phyloP scores from a whole-genome alignment of 2,797 vertebrate species.

The Gambelia wislizenii region DNA sequence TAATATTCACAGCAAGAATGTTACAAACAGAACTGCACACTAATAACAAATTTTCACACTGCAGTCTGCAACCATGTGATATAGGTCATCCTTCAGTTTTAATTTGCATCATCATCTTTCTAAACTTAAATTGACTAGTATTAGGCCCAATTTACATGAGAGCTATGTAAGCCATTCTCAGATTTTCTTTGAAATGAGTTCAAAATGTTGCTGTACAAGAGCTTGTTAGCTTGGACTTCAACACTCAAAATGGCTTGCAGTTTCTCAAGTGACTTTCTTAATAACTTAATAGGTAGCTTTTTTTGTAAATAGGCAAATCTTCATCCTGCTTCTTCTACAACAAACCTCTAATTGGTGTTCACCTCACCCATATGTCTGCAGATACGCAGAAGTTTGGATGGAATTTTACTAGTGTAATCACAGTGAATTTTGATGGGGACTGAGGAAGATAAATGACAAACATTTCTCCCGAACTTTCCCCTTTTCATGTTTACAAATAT shows the following conservation, averaged over 20 bases:
- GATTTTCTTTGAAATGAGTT: slow-evolving; percentile 62
- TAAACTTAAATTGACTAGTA: slow-evolving; percentile 68
- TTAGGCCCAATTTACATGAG: slow-evolving; percentile 58
- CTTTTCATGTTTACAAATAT: no score
- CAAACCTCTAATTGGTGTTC: neutral
- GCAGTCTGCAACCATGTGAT: slow-evolving; percentile 49
- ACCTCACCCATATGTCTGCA: neutral
- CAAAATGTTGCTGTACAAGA: slow-evolving; percentile 50
- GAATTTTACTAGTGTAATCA: neutral
- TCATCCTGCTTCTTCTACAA: neutral
- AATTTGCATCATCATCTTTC: slow-evolving; percentile 70
- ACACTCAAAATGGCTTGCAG: slow-evolving; percentile 47
- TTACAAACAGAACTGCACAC: slow-evolving; percentile 58
- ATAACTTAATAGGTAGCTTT: neutral
- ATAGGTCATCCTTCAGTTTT: slow-evolving; percentile 68
- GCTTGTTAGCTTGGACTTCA: slow-evolving; percentile 57
- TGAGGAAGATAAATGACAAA: no score
- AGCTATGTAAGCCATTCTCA: slow-evolving; percentile 59
- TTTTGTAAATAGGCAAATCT: neutral
- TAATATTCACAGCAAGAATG: slow-evolving; percentile 62
- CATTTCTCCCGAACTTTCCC: no score
- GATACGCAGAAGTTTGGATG: neutral
- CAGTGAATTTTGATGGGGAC: neutral
- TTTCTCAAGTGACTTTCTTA: slow-evolving; percentile 22
- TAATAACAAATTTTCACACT: slow-evolving; percentile 45